A percentile compares a stretch with the other conserved stretches of the same genome.
phyloP scores from a whole-genome alignment of 2,113 vertebrate species.

The human region DNA sequence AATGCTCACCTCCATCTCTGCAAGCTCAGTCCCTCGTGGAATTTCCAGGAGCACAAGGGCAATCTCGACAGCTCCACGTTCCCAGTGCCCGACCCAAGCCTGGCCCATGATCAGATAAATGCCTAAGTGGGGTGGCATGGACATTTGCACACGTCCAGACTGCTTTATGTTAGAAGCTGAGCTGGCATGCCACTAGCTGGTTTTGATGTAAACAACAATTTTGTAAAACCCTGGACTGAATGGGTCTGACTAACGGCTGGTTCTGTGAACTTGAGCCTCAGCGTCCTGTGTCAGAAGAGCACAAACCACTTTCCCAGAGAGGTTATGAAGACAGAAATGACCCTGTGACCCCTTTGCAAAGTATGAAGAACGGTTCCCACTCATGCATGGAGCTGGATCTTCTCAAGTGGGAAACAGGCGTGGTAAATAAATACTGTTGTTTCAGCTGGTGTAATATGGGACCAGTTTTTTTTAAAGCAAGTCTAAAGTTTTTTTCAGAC shows the following conservation, averaged over 20 bases:
- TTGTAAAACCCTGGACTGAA: background rate
- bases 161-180: background rate
- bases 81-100: background rate
- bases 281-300: rapidly evolving
- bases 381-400: background rate
- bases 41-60: background rate
- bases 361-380: background rate
- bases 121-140: background rate
- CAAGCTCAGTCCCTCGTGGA: background rate
- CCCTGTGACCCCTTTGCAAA: background rate
- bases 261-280: background rate
- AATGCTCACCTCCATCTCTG: background rate
- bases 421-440: background rate
- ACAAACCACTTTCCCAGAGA: background rate
- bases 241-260: background rate
- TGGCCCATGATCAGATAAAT: background rate
- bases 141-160: background rate
- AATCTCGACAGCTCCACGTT: background rate
- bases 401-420: background rate
- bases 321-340: background rate
- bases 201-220: background rate
- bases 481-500: background rate
- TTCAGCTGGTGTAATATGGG: background rate
- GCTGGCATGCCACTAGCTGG: background rate
- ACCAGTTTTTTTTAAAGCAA: background rate